Conservation (phyloP, 2,113 vertebrate genomes). For the Callipepla squamata region DNA sequence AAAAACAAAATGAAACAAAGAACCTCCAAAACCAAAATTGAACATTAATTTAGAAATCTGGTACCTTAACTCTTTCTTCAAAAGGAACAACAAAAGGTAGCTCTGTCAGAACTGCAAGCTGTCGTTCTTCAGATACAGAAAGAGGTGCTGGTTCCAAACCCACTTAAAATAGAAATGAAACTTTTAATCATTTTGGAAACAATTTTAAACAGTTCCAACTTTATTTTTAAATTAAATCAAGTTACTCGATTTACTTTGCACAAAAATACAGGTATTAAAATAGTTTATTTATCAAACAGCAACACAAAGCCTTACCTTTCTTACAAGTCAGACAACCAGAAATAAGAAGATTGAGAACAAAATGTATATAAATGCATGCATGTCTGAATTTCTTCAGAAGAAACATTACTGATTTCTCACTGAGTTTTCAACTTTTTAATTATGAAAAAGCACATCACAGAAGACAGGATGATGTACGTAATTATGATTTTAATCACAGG, state of each 20-base stretch:
- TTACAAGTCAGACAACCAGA: neutral
- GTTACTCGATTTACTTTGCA: neutral
- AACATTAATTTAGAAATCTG: neutral
- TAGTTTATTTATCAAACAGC: neutral
- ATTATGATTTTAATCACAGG: neutral
- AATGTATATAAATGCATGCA: neutral
- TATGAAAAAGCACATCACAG: neutral
- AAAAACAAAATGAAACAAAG: neutral
- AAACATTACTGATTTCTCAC: neutral
- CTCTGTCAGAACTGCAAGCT: constrained; percentile 96
- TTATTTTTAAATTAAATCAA: neutral
- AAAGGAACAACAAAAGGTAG: constrained; percentile 98
- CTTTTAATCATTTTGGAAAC: neutral
- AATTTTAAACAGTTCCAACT: neutral
- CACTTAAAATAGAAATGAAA: constrained; percentile 79
- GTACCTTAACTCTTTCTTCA: constrained; percentile 99
- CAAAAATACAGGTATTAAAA: neutral
- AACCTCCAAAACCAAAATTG: neutral
- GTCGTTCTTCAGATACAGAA: constrained; percentile 94
- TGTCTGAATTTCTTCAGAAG: neutral
- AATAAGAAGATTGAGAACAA: neutral
- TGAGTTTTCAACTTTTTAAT: neutral
- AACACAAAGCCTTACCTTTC: constrained; percentile 16
- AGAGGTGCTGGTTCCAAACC: constrained; percentile 92
- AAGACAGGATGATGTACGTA: neutral